Conservation (phyloP, 1,140 invertebrate genomes). For the Ylistrum balloti region DNA sequence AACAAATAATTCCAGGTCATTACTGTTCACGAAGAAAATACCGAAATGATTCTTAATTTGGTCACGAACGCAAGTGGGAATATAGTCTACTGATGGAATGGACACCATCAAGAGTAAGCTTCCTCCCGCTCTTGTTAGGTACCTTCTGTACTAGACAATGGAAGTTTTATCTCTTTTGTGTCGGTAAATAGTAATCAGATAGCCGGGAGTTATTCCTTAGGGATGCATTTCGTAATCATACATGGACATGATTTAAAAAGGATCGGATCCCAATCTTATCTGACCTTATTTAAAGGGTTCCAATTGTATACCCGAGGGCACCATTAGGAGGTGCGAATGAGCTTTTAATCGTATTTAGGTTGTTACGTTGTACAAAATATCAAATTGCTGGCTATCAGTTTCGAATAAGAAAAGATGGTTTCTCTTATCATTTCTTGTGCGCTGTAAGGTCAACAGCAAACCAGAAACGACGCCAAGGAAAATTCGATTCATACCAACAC, state of each 20-base stretch:
- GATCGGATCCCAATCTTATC: neutral
- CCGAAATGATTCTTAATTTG: constrained; percentile 8
- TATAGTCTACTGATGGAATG: neutral
- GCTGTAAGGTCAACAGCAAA: too few relatives aligned
- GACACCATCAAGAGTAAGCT: neutral
- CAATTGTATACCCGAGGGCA: neutral
- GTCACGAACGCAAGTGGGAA: neutral
- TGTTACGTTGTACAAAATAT: neutral
- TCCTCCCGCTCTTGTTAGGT: neutral
- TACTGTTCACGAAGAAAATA: neutral
- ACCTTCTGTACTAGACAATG: neutral
- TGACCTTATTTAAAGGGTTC: neutral
- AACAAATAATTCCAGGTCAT: neutral
- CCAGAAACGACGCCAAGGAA: too few relatives aligned
- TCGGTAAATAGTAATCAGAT: neutral
- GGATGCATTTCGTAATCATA: neutral
- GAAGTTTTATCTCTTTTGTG: neutral
- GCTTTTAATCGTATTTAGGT: neutral
- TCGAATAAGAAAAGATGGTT: neutral
- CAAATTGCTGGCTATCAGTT: neutral
- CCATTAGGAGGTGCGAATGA: neutral
- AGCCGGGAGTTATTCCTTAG: neutral
- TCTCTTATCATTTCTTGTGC: too few relatives aligned
- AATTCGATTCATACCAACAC: too few relatives aligned
- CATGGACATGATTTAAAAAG: neutral